Conservation (phyloP, 1,140 invertebrate genomes). For the Zaprionus taronus region DNA sequence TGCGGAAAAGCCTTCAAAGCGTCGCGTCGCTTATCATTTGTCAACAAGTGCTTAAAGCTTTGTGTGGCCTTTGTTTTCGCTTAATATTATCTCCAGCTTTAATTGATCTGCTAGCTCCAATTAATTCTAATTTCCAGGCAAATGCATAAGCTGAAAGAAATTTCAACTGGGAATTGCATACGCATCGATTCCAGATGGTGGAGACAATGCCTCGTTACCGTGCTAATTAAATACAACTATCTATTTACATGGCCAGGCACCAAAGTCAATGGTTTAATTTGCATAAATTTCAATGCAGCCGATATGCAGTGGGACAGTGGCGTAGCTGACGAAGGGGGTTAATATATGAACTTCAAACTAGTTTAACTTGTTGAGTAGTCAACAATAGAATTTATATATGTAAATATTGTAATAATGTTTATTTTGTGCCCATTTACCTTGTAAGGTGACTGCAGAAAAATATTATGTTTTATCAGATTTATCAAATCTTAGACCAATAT, state of each 20-base stretch:
- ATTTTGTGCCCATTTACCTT: too few species aligned
- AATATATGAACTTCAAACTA: background rate
- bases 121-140: background rate
- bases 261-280: conserved; percentile 54
- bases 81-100: background rate
- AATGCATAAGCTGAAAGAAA: background rate
- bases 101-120: background rate
- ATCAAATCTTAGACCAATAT: too few species aligned
- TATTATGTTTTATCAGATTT: too few species aligned
- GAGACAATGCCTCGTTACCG: conserved; percentile 31
- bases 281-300: conserved; percentile 64
- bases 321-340: background rate
- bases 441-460: too few species aligned
- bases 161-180: background rate
- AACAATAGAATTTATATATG: too few species aligned
- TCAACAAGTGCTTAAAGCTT: conserved; percentile 5
- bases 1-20: background rate
- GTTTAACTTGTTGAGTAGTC: background rate
- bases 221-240: conserved; percentile 64
- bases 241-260: conserved; percentile 54
- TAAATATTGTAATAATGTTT: too few species aligned
- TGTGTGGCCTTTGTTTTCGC: background rate
- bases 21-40: background rate
- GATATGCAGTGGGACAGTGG: conserved; percentile 3
- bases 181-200: background rate